phyloP scores from a whole-genome alignment of 2,888 invertebrate species.

The Druceiella hillmani region DNA sequence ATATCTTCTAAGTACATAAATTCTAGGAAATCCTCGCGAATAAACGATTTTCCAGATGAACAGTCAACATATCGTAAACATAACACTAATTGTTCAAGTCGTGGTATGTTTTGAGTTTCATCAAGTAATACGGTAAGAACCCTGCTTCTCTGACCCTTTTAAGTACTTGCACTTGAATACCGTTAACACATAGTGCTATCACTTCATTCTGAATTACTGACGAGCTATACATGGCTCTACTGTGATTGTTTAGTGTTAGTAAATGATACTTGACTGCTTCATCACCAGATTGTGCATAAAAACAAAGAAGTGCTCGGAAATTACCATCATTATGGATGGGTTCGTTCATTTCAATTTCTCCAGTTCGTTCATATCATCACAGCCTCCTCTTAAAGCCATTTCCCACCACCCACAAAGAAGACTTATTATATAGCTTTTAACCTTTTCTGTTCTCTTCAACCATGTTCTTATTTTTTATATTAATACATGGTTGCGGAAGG shows the following conservation, averaged over 20 bases:
- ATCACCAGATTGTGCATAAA: background rate
- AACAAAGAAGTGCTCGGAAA: constrained; percentile 1
- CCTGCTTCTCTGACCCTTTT: constrained; percentile 1
- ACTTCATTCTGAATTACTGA: background rate
- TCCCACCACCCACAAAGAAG: too few relatives aligned
- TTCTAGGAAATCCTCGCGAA: constrained; percentile 1
- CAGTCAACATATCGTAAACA: background rate
- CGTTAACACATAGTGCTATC: background rate
- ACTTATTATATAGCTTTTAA: too few relatives aligned
- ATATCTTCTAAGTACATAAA: background rate
- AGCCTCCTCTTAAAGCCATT: too few relatives aligned
- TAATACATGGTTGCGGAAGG: too few relatives aligned
- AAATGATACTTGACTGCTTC: background rate
- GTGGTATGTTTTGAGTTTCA: constrained; percentile 1
- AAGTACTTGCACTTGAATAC: constrained; percentile 1
- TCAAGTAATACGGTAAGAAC: background rate
- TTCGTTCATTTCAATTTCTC: background rate
- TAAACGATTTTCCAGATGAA: background rate
- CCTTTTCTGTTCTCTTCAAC: too few relatives aligned
- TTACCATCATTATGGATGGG: background rate
- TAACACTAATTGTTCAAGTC: background rate
- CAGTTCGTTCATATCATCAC: too few relatives aligned
- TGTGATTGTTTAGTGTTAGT: background rate
- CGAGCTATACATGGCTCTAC: constrained; percentile 1
- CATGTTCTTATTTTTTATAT: too few relatives aligned